Evolutionary conservation across 2,888 invertebrate genomes (phyloP).

Genomic region (Penaeus monodon): DNA sequence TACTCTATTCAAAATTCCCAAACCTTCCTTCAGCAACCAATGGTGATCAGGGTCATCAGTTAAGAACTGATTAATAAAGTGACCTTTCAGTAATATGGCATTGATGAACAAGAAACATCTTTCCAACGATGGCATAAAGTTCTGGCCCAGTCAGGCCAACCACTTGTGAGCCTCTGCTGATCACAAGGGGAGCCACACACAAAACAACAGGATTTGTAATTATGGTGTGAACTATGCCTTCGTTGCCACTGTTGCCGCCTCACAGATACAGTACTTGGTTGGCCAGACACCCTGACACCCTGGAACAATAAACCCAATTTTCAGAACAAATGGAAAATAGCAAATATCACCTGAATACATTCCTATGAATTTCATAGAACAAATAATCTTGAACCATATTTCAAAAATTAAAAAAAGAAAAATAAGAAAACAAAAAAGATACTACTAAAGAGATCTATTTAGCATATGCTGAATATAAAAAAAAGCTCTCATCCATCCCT

Average conservation of each 20-base stretch:
- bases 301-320: constrained; percentile 8
- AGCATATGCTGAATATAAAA: too few relatives aligned
- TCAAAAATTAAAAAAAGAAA: too few relatives aligned
- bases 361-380: too few relatives aligned
- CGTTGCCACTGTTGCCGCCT: constrained; percentile 9
- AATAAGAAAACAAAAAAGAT: too few relatives aligned
- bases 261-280: not conserved
- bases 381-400: too few relatives aligned
- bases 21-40: not conserved
- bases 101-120: not conserved
- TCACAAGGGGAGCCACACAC: constrained; percentile 23
- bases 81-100: constrained; percentile 31
- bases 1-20: not conserved
- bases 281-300: constrained; percentile 7
- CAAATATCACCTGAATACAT: too few relatives aligned
- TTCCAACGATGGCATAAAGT: constrained; percentile 37
- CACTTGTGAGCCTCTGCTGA: not conserved
- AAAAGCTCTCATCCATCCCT: too few relatives aligned
- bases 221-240: not conserved
- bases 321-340: not conserved
- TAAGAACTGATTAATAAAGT: not conserved
- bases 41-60: not conserved
- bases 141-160: constrained; percentile 14
- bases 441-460: too few relatives aligned
- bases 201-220: constrained; percentile 6